Evolutionary conservation across 2,797 vertebrate species (phyloP), one percentile per base, ranked within the genome.

Genomic region (Amniataba percoides): DNA sequence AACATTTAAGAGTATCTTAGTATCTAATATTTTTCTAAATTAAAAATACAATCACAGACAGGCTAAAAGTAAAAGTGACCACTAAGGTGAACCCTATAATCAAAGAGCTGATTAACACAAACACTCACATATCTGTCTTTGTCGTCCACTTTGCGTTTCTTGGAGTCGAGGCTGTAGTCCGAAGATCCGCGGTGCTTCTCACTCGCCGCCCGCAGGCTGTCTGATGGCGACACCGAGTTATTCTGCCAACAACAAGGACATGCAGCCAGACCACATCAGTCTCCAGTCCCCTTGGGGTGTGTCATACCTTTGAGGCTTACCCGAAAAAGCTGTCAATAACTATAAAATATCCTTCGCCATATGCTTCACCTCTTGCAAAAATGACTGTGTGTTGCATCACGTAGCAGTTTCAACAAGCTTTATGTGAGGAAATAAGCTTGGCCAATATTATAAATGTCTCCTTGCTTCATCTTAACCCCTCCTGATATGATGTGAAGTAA

Each of bases 71-170:
- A 43, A 3, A 0, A 65, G 45, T 13, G 18, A 66, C 23, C 19
- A 34, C 40, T 21, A 0, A 19, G 10, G 10, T 3, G 0, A 58
- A 51, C 18, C 48, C 2, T 5, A 7, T 1, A 31, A 62, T 55
- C 2, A 51, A 45, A 73, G 2, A 21, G 57, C 3, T 10, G 51
- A 27, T 31, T 40, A 59, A 73, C 56, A 88, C 97, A 57, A 52
- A 63, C 63, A 89, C 98, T 89, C 92, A 99, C 98, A 66, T 99
- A 99, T 97, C 97, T 94, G 91, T 98, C 97, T 88, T 99, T 98
- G 92, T 98, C 97, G 51, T 99, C 98, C 0, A 97, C 97, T 89
- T 98, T 98, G 87, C 98, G 92, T 85, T 99, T 99, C 94, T 99
- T 99, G 79, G 97, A 92, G 87, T 99, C 98, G 3, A 97, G 93